These are phyloP conservation scores for Lapara coniferarum DNA, from an alignment of 2,888 invertebrate species.

Conservation along the genomic window DNA sequence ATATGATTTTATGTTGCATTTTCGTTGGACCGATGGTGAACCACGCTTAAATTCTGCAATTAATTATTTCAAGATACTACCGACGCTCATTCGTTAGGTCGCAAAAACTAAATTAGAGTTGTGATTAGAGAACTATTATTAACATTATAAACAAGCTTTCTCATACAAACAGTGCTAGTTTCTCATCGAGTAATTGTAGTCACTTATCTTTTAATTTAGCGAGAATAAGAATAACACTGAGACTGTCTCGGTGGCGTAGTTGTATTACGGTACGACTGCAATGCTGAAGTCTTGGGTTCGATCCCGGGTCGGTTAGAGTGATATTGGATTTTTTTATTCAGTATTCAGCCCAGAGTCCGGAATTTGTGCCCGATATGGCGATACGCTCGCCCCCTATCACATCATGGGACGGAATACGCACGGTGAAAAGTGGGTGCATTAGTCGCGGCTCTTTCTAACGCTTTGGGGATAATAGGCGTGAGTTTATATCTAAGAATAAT, in stretches of 20 bases:
- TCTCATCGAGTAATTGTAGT: conserved; percentile 59
- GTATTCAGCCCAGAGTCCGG: too few relatives aligned
- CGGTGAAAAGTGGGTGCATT: too few relatives aligned
- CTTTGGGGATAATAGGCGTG: too few relatives aligned
- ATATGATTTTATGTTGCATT: background rate
- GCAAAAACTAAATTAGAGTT: conserved; percentile 72
- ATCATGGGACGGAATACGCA: too few relatives aligned
- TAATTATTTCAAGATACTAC: conserved; percentile 52
- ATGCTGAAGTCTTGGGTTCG: too few relatives aligned
- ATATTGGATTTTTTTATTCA: too few relatives aligned
- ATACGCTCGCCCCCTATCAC: too few relatives aligned
- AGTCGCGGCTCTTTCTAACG: too few relatives aligned
- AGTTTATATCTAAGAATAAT: conserved; percentile 54
- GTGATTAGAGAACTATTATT: conserved; percentile 63
- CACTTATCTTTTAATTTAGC: conserved; percentile 47
- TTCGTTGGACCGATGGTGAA: conserved; percentile 28
- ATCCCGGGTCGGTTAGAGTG: too few relatives aligned
- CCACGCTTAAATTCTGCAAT: conserved; percentile 41
- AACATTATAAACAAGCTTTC: conserved; percentile 71
- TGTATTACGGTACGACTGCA: too few relatives aligned
- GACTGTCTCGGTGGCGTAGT: too few relatives aligned
- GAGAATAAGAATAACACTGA: conserved; percentile 54
- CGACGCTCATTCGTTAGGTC: conserved; percentile 50
- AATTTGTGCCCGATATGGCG: too few relatives aligned
- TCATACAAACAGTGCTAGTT: conserved; percentile 63